phyloP scores from a whole-genome alignment of 2,113 vertebrate species.

The Spilogale gracilis region DNA sequence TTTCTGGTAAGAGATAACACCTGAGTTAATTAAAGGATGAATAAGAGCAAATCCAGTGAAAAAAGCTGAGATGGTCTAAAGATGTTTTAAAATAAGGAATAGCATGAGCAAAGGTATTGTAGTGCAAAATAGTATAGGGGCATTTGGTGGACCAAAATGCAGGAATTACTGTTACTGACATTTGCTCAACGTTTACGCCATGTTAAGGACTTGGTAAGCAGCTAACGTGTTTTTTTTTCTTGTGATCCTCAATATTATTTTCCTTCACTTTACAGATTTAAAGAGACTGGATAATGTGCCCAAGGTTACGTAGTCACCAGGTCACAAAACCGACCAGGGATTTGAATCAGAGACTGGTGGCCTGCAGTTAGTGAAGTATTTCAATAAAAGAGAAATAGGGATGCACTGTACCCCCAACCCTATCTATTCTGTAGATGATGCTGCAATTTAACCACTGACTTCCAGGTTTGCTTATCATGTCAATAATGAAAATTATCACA shows the following conservation, averaged over 20 bases:
- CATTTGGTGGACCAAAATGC: background rate
- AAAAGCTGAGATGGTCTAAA: background rate
- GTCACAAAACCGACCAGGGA: background rate
- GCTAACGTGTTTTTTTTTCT: background rate
- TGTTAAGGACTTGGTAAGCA: background rate
- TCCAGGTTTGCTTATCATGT: background rate
- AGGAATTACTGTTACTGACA: background rate
- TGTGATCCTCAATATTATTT: background rate
- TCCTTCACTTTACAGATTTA: background rate
- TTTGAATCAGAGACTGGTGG: background rate
- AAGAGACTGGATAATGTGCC: background rate
- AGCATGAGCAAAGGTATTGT: background rate
- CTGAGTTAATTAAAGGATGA: constrained; percentile 12
- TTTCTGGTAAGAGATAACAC: background rate
- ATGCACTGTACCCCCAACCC: background rate
- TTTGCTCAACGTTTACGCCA: background rate
- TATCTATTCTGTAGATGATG: background rate
- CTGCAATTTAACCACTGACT: background rate
- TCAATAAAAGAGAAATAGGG: background rate
- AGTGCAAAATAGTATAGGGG: background rate
- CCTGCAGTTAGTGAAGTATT: background rate
- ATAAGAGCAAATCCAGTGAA: background rate
- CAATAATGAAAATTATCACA: background rate
- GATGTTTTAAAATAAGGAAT: background rate
- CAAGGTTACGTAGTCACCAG: background rate